Evolutionary conservation across 2,888 invertebrate genomes (phyloP).

Genomic region (Lasioglossum marginatum): DNA sequence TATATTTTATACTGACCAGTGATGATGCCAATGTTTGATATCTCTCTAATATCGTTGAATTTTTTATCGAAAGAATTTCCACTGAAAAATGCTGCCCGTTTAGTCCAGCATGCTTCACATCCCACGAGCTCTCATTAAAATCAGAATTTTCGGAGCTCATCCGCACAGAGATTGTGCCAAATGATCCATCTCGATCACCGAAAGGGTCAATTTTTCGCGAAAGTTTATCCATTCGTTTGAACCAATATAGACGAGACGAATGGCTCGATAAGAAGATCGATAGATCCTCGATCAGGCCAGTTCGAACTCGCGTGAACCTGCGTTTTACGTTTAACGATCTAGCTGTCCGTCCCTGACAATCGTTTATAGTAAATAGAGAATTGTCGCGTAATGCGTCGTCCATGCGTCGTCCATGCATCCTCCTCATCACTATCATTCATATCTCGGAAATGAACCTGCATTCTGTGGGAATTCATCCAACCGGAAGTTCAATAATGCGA

Average conservation of each 20-base stretch:
- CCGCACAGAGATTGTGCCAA: background rate
- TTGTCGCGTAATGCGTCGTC: constrained; percentile 28
- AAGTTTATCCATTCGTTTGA: background rate
- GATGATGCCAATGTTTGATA: too few species aligned
- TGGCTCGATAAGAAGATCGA: background rate
- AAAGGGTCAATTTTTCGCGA: background rate
- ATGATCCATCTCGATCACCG: background rate
- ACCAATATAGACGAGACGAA: constrained; percentile 25
- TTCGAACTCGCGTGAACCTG: constrained; percentile 7
- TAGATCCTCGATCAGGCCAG: background rate
- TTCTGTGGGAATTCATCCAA: background rate
- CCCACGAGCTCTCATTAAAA: background rate
- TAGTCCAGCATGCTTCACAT: background rate
- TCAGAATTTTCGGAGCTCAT: background rate
- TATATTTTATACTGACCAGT: background rate
- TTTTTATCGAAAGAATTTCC: background rate
- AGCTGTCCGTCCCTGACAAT: constrained; percentile 72
- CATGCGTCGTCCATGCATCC: constrained; percentile 16
- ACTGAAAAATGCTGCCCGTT: background rate
- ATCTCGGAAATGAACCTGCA: background rate
- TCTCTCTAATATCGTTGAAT: background rate
- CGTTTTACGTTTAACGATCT: constrained; percentile 57
- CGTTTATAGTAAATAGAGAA: constrained; percentile 61
- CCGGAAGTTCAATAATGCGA: background rate
- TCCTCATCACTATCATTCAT: background rate